phyloP scores from a whole-genome alignment of 2,113 vertebrate species.

The Mesembrinibis cayennensis region DNA sequence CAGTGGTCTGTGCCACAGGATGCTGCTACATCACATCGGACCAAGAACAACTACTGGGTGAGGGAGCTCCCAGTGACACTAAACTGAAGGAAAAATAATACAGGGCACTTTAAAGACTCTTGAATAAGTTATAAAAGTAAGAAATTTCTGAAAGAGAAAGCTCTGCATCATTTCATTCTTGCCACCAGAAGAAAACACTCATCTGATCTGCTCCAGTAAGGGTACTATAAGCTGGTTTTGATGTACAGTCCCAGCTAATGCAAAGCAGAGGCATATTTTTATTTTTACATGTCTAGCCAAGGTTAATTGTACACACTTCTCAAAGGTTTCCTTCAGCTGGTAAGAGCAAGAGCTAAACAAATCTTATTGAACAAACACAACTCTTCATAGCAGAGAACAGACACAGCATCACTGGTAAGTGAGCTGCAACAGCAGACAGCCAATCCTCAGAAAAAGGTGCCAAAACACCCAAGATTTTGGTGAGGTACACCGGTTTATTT shows the following conservation, averaged over 20 bases:
- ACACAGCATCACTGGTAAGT: too few species aligned
- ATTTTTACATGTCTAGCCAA: background rate
- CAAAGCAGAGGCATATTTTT: background rate
- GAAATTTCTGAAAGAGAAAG: background rate
- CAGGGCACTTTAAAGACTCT: background rate
- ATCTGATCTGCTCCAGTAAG: background rate
- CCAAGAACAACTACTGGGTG: background rate
- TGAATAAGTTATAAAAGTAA: background rate
- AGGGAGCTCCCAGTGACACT: background rate
- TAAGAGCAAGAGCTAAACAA: background rate
- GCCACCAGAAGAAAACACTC: background rate
- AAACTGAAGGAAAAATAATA: background rate
- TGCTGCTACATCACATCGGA: background rate
- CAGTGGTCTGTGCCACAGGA: background rate
- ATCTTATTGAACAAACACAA: background rate
- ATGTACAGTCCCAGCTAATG: background rate
- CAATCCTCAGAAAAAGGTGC: background rate
- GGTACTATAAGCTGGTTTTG: background rate
- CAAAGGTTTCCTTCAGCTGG: background rate
- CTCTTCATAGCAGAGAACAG: background rate
- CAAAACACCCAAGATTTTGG: background rate
- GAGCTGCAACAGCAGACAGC: background rate
- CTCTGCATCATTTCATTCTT: background rate
- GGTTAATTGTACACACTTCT: background rate
- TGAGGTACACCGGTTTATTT: background rate